A percentile compares a stretch with the other conserved stretches of the same genome.
Conservation (phyloP, 2,888 invertebrate species). For the Drepana falcataria region DNA sequence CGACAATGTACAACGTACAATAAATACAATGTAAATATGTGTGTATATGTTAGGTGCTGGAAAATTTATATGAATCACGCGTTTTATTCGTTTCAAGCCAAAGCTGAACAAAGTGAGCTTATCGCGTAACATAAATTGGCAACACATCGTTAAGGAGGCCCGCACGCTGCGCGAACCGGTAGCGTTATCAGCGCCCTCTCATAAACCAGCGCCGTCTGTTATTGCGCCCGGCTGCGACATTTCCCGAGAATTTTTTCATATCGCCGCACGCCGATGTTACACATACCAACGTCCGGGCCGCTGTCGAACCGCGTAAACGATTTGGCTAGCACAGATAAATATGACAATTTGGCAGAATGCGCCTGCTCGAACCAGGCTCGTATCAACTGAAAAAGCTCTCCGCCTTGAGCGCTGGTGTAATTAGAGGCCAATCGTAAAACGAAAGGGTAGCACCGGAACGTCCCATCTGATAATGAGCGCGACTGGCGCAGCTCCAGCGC, state of each 20-base stretch:
- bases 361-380: constrained; percentile 35
- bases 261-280: constrained; percentile 49
- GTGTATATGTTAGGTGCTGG: no score
- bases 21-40: no score
- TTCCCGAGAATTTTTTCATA: constrained; percentile 69
- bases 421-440: constrained; percentile 78
- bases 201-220: constrained; percentile 71
- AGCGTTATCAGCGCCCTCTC: constrained; percentile 70
- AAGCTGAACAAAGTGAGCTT: constrained; percentile 74
- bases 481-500: constrained; percentile 73
- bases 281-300: constrained; percentile 40
- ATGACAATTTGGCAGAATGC: constrained; percentile 68
- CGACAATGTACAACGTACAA: neutral
- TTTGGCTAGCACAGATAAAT: constrained; percentile 63
- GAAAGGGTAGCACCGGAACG: constrained; percentile 71
- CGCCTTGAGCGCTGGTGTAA: constrained; percentile 73
- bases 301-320: constrained; percentile 57
- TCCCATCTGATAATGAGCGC: constrained; percentile 77
- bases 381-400: constrained; percentile 65
- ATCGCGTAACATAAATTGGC: constrained; percentile 76
- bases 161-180: constrained; percentile 53
- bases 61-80: constrained; percentile 42
- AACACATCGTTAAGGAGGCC: constrained; percentile 75
- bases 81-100: constrained; percentile 57
- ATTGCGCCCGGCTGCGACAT: constrained; percentile 62